Base-by-base conservation (phyloP, 2,797 vertebrate genomes). In the Typhlichthys eigenmanni region DNA sequence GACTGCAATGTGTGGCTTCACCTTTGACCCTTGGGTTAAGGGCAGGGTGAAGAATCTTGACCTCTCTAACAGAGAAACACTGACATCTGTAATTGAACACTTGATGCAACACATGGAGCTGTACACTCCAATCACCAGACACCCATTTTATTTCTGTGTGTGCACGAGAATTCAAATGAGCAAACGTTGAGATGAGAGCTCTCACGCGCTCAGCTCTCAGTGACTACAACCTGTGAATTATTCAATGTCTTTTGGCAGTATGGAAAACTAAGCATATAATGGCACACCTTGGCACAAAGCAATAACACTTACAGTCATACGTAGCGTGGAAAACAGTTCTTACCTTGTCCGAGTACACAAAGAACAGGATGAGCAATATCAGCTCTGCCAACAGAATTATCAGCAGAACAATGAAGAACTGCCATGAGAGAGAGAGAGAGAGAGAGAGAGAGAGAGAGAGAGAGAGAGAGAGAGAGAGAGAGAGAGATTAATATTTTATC, bases 381-480 rank as follows among this genome's bases (percentile, higher is more conserved):
- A 99, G 86, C 89, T 99, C 97, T 66, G 94, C 93, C 83, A 99
- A 93, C 62, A 99, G 95, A 85, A 99, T 98, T 83, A 94, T 87
- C 93, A 99, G 91, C 91, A 99, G 90, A 82, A 98, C 90, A 69
- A 99, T 93, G 94, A 99, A 99, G 93, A 99, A 99, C 98, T 99
- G 91, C 85, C 92, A 73, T 82, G 74, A 91, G 79, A 68, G 66
- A 2, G 60, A 53, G 62, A 56, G 17, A 16, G 66, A 53, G 57
- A 56, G 57, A 45, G 7, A 12, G 14, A 16, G 13, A 32, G 13
- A 38, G 17, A 57, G 24, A 19, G 29, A 61, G 32, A 45, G 12
- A 32, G 13, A 56, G 14, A 47, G 34, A 54, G 1, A 19, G 45
- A 52, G 16, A 12, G 32, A 61, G 51, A 69, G 53, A 60, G 47